Percentiles rank a stretch among this genome's conserved stretches.
phyloP scores from a whole-genome alignment of 2,113 vertebrate species.

The Phylloscopus whistleri region DNA sequence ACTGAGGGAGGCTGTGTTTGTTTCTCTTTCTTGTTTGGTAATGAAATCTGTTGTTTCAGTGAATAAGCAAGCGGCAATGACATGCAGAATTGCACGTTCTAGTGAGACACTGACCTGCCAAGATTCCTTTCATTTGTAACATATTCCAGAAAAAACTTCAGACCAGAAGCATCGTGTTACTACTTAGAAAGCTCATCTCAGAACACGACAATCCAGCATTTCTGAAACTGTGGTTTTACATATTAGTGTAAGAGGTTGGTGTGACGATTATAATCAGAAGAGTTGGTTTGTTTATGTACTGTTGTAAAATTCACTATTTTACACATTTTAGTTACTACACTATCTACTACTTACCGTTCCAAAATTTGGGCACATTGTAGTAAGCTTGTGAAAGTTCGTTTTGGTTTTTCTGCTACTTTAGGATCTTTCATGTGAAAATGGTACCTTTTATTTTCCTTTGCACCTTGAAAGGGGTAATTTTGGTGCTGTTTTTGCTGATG shows the following conservation, averaged over 20 bases:
- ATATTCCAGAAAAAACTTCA: constrained; percentile 67
- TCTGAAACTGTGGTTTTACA: not conserved
- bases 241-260: not conserved
- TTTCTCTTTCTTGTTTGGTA: constrained; percentile 74
- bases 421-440: not conserved
- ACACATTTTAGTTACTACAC: not conserved
- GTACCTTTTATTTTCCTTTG: not conserved
- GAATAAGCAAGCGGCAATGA: constrained; percentile 63
- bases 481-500: not conserved
- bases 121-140: constrained; percentile 74
- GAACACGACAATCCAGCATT: constrained; percentile 39
- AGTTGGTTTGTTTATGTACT: not conserved
- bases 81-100: constrained; percentile 75
- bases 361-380: not conserved
- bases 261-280: not conserved
- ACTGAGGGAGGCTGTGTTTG: constrained; percentile 69
- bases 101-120: constrained; percentile 64
- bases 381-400: not conserved
- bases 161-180: constrained; percentile 59
- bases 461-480: not conserved
- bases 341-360: not conserved
- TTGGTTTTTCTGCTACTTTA: not conserved
- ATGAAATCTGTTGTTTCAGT: constrained; percentile 66
- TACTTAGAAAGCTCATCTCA: constrained; percentile 45
- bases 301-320: not conserved